Evolutionary conservation across 2,797 vertebrate species (phyloP), one percentile per base, ranked within the genome.

Genomic region (Morelia viridis): DNA sequence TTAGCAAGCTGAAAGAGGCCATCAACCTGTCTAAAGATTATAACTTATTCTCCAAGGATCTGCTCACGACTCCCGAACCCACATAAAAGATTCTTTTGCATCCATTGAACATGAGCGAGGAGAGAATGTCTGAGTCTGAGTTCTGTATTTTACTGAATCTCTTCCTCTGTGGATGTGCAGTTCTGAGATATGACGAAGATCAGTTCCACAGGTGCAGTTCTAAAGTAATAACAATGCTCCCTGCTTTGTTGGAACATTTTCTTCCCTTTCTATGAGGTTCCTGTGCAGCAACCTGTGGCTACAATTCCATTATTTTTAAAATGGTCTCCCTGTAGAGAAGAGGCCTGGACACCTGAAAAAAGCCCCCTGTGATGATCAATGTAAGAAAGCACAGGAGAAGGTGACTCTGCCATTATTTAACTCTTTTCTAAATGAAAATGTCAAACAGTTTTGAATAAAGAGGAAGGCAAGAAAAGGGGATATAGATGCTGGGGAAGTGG

Each of bases 301-400:
- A 35, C 35, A n/a, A 13, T 46, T 35, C 41, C 41, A 71, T 93
- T 93, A 60, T 35, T 92, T 94, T 93, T 56, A 90, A 89, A 90
- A 5, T 13, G 10, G 0, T 11, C 26, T 61, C 1, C 46, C 46
- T 1, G 17, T 53, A 19, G 35, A 24, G 19, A 80, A 46, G 41
- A 80, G 19, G 10, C 46, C 24, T 46, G 76, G 76, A 80, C 41
- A 80, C 22, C 41, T 1, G 10, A 41, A 76, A 17, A 22, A 76
- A 76, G 1, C 17, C 22, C 22, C 71, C 35, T 35, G 2, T 41
- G 71, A 19, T 0, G 7, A 76, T 22, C 19, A 76, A 35, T 76
- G 35, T 41, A 10, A 41, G 19, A 76, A 41, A 8, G 31, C 35
- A 76, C 3, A 31, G n/a, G n/a, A 68, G n/a, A 68, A 68, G 22